Conservation (phyloP, 1,140 invertebrate species). For the Nautilus pompilius region DNA sequence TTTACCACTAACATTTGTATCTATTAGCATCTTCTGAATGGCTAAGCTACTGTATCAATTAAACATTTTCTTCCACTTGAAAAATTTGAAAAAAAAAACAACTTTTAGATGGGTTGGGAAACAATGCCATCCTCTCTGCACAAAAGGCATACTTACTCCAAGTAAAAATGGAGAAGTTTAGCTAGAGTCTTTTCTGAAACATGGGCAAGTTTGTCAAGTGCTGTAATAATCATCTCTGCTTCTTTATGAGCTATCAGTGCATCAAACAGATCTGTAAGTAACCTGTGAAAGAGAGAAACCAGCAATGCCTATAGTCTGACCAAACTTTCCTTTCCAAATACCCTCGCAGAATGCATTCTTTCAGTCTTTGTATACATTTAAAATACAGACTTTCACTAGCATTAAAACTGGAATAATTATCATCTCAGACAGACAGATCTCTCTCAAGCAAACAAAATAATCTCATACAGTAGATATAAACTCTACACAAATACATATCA, state of each 20-base stretch:
- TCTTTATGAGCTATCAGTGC: neutral
- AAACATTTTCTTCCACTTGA: neutral
- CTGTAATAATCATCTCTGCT: neutral
- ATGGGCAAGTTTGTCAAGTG: neutral
- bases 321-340: too few relatives aligned
- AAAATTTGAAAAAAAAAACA: neutral
- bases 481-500: too few relatives aligned
- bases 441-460: too few relatives aligned
- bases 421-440: too few relatives aligned
- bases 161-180: neutral
- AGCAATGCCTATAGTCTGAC: too few relatives aligned
- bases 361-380: too few relatives aligned
- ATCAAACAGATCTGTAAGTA: neutral
- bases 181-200: neutral
- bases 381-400: too few relatives aligned
- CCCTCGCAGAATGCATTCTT: too few relatives aligned
- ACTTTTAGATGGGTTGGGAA: neutral
- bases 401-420: too few relatives aligned
- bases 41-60: neutral
- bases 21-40: neutral
- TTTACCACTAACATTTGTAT: neutral
- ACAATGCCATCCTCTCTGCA: too few relatives aligned
- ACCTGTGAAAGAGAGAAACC: neutral
- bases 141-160: constrained; percentile 4
- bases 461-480: too few relatives aligned